Evolutionary conservation across 2,888 invertebrate genomes (phyloP).

Genomic region (Drosophila mimetica): DNA sequence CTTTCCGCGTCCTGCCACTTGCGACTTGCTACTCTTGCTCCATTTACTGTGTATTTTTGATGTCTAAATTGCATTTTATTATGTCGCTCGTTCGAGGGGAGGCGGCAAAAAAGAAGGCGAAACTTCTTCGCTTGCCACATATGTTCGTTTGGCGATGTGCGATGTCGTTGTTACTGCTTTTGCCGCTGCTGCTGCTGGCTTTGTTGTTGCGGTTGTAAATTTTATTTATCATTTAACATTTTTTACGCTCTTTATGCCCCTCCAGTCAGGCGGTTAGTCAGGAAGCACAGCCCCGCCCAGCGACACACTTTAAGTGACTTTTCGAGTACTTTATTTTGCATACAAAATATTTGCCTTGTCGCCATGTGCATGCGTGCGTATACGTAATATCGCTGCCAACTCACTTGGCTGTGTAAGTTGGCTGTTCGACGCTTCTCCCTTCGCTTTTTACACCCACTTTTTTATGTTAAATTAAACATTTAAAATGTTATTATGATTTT

Average conservation of each 20-base stretch:
- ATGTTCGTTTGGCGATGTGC: conserved; percentile 46
- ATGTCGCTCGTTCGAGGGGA: conserved; percentile 69
- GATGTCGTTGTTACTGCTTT: neutral
- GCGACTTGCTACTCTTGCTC: conserved; percentile 58
- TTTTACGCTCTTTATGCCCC: conserved; percentile 76
- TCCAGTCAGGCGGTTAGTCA: conserved; percentile 27
- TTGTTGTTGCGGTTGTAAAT: conserved; percentile 79
- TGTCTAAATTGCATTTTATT: conserved; percentile 81
- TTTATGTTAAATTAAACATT: conserved; percentile 51
- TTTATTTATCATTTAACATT: conserved; percentile 80
- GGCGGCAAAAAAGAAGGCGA: conserved; percentile 7
- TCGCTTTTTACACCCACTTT: conserved; percentile 25
- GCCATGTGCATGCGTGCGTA: conserved; percentile 51
- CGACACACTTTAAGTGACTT: conserved; percentile 76
- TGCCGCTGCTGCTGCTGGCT: conserved; percentile 36
- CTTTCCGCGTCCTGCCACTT: conserved; percentile 21
- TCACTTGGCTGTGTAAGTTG: conserved; percentile 26
- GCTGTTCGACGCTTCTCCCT: conserved; percentile 5
- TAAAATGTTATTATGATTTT: conserved; percentile 46
- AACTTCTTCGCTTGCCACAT: conserved; percentile 58
- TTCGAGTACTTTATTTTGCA: conserved; percentile 79
- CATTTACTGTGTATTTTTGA: conserved; percentile 78
- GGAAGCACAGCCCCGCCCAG: conserved; percentile 17
- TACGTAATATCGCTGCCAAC: conserved; percentile 50
- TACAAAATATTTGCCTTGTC: conserved; percentile 70